Percentiles rank a stretch among this genome's conserved stretches.
phyloP scores from a whole-genome alignment of 2,113 vertebrate species.

The Scophthalmus maximus region DNA sequence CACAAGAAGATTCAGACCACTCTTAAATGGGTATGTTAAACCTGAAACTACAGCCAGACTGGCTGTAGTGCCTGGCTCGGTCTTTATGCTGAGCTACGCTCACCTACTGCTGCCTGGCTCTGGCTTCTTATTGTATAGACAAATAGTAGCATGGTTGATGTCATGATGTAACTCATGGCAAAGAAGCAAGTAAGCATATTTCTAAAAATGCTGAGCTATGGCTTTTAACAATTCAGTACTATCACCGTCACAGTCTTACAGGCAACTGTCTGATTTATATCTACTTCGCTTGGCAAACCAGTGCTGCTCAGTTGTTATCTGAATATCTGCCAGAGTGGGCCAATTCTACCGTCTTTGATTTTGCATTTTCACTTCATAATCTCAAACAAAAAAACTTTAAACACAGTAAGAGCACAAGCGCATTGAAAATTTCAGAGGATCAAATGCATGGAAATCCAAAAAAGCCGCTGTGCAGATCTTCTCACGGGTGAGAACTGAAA shows the following conservation, averaged over 20 bases:
- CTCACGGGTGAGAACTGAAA: slow-evolving; percentile 43
- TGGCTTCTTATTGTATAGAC: neutral
- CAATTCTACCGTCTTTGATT: slow-evolving; percentile 12
- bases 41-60: no score
- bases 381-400: slow-evolving; percentile 1
- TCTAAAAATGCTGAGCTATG: neutral
- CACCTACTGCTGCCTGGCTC: neutral
- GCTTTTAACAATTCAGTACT: neutral
- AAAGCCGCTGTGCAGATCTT: slow-evolving; percentile 36
- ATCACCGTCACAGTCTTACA: slow-evolving; percentile 12
- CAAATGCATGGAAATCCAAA: slow-evolving; percentile 46
- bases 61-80: no score
- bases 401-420: neutral
- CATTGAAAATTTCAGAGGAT: slow-evolving; percentile 26
- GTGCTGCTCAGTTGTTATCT: slow-evolving; percentile 1
- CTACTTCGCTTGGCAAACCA: neutral
- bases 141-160: neutral
- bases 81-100: no score
- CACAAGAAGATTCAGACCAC: no score
- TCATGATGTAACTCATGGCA: neutral
- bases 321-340: neutral
- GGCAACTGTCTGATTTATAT: neutral
- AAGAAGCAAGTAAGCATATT: neutral
- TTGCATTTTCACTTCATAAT: slow-evolving; percentile 24
- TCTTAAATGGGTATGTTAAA: no score